These are phyloP conservation scores for Megamerina dolium DNA, from an alignment of 2,888 invertebrate genomes.

Conservation along the genomic window DNA sequence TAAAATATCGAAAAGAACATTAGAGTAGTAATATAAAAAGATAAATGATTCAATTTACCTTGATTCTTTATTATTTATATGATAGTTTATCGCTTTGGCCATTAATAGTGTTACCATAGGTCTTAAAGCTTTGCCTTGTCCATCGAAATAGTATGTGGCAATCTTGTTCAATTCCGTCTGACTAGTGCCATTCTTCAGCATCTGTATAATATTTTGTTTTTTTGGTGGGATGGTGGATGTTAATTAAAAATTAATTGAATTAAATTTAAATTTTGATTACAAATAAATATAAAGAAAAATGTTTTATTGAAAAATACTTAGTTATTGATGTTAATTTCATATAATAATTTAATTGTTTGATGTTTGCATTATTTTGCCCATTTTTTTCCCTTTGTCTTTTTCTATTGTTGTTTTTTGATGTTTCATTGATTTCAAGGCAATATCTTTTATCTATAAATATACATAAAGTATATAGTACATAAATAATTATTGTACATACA, in stretches of 20 bases:
- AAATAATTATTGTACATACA: too few relatives aligned
- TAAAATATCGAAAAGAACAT: too few relatives aligned
- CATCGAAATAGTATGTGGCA: conserved; percentile 96
- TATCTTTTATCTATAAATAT: too few relatives aligned
- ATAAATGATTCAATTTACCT: too few relatives aligned
- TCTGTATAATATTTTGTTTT: conserved; percentile 29
- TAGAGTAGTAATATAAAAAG: too few relatives aligned
- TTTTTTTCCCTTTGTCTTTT: not conserved
- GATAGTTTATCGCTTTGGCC: conserved; percentile 89
- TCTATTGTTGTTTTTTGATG: too few relatives aligned
- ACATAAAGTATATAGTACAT: too few relatives aligned
- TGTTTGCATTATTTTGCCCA: not conserved
- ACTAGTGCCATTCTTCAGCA: conserved; percentile 68
- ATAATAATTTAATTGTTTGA: not conserved
- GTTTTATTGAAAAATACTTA: not conserved
- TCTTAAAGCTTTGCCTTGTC: conserved; percentile 93
- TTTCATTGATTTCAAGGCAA: too few relatives aligned
- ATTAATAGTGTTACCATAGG: conserved; percentile 93
- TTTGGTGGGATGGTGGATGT: too few relatives aligned
- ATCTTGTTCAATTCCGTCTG: conserved; percentile 83
- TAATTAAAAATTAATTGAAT: too few relatives aligned
- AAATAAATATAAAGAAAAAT: too few relatives aligned
- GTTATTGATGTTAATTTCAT: not conserved
- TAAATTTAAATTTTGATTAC: not conserved
- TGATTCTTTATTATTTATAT: conserved; percentile 78